phyloP scores from a whole-genome alignment of 2,888 invertebrate species.

The Cylloceria caligata region DNA sequence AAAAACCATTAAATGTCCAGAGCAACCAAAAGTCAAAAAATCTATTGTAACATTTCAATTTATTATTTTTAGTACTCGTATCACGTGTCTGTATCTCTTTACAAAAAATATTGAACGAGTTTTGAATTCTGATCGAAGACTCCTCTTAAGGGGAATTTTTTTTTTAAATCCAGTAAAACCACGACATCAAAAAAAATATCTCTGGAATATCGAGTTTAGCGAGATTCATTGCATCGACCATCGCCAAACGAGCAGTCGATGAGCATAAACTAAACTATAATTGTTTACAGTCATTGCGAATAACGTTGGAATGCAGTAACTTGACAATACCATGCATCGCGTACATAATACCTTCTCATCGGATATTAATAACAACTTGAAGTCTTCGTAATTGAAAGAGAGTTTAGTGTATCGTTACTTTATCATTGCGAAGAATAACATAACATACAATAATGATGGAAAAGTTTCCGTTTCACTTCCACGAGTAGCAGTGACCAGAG shows the following conservation, averaged over 20 bases:
- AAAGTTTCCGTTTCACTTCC: slow-evolving; percentile 36
- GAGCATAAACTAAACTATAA: slow-evolving; percentile 2
- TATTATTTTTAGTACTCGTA: no score
- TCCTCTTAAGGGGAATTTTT: slow-evolving; percentile 2
- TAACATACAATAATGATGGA: background rate
- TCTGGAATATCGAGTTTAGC: slow-evolving; percentile 24
- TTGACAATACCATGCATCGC: background rate
- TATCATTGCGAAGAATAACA: background rate
- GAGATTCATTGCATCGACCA: slow-evolving; percentile 1
- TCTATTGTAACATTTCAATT: no score
- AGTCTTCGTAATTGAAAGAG: slow-evolving; percentile 24
- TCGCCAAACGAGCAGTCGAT: slow-evolving; percentile 2
- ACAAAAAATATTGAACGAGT: slow-evolving; percentile 7
- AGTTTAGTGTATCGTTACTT: background rate
- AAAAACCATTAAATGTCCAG: no score
- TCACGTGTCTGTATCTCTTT: no score
- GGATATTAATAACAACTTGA: slow-evolving; percentile 22
- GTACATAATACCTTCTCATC: background rate
- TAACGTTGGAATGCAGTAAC: background rate
- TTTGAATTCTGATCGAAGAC: background rate
- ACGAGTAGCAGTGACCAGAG: background rate
- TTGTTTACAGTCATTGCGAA: slow-evolving; percentile 8
- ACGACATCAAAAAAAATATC: slow-evolving; percentile 10
- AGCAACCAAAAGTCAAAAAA: no score
- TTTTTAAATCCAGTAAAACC: background rate